A percentile compares a stretch with the other conserved stretches of the same genome.
phyloP scores from a whole-genome alignment of 2,888 invertebrate genomes.

The Drepanosiphum platanoidis region DNA sequence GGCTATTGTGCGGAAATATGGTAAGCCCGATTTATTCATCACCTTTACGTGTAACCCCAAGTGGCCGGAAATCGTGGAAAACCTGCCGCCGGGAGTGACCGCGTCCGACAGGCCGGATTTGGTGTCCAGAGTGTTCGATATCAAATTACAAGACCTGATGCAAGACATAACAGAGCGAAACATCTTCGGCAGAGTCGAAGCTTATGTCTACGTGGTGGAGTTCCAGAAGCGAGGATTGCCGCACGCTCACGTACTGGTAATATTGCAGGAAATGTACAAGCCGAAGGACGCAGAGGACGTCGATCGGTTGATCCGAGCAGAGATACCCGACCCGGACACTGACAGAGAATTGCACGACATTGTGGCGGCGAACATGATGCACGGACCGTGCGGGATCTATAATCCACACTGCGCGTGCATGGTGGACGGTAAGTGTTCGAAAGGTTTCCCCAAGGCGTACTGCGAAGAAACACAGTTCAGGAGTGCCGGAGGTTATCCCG shows the following conservation, averaged over 20 bases:
- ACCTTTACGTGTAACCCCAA: no score
- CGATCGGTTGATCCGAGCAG: constrained; percentile 43
- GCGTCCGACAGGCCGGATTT: constrained; percentile 45
- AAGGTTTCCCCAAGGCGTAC: constrained; percentile 44
- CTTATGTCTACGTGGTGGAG: constrained; percentile 60
- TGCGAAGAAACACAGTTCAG: neutral
- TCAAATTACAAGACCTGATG: constrained; percentile 38
- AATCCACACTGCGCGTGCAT: constrained; percentile 50
- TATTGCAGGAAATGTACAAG: no score
- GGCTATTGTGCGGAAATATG: no score
- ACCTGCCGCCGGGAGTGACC: neutral
- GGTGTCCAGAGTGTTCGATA: constrained; percentile 40
- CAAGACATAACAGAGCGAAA: constrained; percentile 31
- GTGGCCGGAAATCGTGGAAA: constrained; percentile 13
- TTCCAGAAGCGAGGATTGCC: constrained; percentile 60
- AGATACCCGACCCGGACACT: constrained; percentile 29
- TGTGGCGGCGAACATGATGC: constrained; percentile 17
- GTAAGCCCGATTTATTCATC: no score
- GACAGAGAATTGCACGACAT: constrained; percentile 11
- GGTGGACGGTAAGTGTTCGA: constrained; percentile 48
- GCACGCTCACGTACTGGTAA: constrained; percentile 50
- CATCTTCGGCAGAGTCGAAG: constrained; percentile 40
- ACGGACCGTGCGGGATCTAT: constrained; percentile 57
- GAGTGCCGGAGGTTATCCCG: neutral
- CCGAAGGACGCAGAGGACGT: no score